Base-by-base conservation (phyloP, 2,113 vertebrate species). In the Tilapia sparmanii region DNA sequence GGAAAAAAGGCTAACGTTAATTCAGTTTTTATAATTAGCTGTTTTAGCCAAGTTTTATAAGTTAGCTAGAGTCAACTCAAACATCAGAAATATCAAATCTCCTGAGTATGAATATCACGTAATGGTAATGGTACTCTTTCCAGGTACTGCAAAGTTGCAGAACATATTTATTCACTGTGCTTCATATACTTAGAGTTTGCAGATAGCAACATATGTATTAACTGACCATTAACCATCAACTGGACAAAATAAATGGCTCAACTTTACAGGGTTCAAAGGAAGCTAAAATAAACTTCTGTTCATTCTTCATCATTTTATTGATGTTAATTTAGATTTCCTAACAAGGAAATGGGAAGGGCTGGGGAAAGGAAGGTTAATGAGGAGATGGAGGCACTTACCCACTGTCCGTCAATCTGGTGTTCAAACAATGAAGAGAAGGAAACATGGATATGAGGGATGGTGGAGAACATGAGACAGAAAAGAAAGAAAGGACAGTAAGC, bases 371-470 rank as follows among this genome's bases (percentile, higher is more conserved):
- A 50, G 55, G 57, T 35, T 3, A 8, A 83, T 71, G 54, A 89
- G 38, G 12, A 26, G 68, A 91, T 35, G 86, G 87, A 90, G 91
- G 54, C 57, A 99, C 98, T 99, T 98, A 99, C 98, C 98, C 98
- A 99, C 80, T 99, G 98, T 94, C 95, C 96, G 96, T 96, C 94
- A 96, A 94, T 96, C 98, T 97, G 97, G 96, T 88, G 94, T 95
- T 91, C 94, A 96, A 94, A 94, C 76, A 96, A 97, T 10, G 93
- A 96, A 85, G 94, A 90, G 89, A 82, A 90, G 89, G 87, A 92
- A 80, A 83, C 61, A 88, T 91, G 94, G 95, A 95, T 81, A 95
- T 95, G 95, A 71, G 57, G 71, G 63, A 78, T 47, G 29, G 26
- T 18, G 31, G 66, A 53, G 84, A 84, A 87, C 73, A 89, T 59